Base-by-base conservation (phyloP, 2,113 vertebrate species). In the Corythaixoides concolor region DNA sequence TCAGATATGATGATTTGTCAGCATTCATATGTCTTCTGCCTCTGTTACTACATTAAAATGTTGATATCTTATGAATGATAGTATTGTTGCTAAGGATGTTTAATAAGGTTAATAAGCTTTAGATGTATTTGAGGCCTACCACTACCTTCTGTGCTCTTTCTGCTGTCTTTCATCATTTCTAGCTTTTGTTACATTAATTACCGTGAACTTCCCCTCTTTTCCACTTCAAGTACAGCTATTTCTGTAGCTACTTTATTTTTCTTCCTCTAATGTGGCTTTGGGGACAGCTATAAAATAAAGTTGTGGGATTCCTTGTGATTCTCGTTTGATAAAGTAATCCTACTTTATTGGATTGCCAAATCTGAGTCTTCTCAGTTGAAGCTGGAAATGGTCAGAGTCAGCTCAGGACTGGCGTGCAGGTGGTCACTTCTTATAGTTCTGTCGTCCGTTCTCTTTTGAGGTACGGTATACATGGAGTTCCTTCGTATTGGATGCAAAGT, bases 401-500 rank as follows among this genome's bases (percentile, higher is more conserved):
- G 0, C 24, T 74, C 8, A 6, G 24, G 33, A 16, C 12, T 39
- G 73, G 3, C 26, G 3, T 22, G 37, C 19, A 28, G 19, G 15
- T 39, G 50, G 32, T 50, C 6, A 4, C 28, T 52, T 60, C 15
- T 89, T 69, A 15, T 26, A 39, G 23, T 70, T 52, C 30, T 89
- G 72, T 23, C 52, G 18, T 66, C 26, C 4, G 0, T 67, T 60
- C 28, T 41, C 32, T 52, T 50, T n/a, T 47, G 49, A 55, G 9
- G 13, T 33, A 11, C 0, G 2, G 15, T 60, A 11, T 17, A 5
- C 5, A 0, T 12, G 12, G 26, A 64, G 26, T 52, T 89, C 52
- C 62, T 68, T 68, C 0, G 0, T 26, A 8, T 16, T 43, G 50
- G 26, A 14, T 56, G 39, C n/a, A 37, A 0, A 0, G 1, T 55